These are phyloP conservation scores for Onychorhynchus coronatus DNA, from an alignment of 2,113 vertebrate species.

Conservation along the genomic window DNA sequence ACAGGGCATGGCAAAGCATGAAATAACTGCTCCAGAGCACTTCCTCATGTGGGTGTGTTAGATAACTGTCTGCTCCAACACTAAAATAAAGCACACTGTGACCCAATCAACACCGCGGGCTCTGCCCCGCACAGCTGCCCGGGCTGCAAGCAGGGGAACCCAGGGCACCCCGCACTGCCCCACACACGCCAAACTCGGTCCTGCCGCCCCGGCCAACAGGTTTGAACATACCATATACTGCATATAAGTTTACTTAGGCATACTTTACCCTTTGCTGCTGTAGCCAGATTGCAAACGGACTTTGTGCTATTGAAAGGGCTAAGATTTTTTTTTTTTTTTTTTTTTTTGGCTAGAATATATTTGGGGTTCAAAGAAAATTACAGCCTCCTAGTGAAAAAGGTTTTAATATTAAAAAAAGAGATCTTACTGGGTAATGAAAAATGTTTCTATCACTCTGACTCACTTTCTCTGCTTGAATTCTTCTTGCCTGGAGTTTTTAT, in stretches of 20 bases:
- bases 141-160: background rate
- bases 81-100: slow-evolving; percentile 69
- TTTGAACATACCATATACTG: background rate
- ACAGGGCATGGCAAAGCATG: slow-evolving; percentile 78
- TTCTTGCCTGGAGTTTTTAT: slow-evolving; percentile 10
- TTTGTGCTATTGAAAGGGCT: background rate
- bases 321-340: background rate
- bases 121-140: slow-evolving; percentile 39
- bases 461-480: background rate
- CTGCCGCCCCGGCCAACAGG: background rate
- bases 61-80: slow-evolving; percentile 76
- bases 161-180: background rate
- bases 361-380: background rate
- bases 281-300: slow-evolving; percentile 29
- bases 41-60: slow-evolving; percentile 79
- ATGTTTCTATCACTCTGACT: background rate
- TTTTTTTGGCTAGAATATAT: slow-evolving; percentile 3
- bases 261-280: slow-evolving; percentile 48
- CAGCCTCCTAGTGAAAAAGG: background rate
- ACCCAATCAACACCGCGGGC: slow-evolving; percentile 11
- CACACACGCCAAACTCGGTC: background rate
- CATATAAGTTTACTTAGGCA: slow-evolving; percentile 64
- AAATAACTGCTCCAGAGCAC: slow-evolving; percentile 78
- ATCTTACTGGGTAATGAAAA: slow-evolving; percentile 8
- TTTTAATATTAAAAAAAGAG: background rate